These are phyloP conservation scores for Eristalinus aeneus DNA, from an alignment of 2,888 invertebrate species.

Conservation along the genomic window DNA sequence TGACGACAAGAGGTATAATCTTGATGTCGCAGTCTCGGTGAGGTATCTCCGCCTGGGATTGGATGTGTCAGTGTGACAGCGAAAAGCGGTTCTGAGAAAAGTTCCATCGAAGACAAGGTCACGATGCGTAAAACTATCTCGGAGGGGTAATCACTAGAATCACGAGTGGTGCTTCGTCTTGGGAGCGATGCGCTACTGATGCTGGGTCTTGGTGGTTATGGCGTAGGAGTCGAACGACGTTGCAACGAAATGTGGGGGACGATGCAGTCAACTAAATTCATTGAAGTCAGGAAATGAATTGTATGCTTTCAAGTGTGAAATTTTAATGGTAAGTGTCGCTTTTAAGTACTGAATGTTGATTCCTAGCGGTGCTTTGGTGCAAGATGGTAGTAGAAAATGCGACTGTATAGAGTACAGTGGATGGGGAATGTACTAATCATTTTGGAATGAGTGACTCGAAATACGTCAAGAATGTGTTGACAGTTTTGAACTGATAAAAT, in stretches of 20 bases:
- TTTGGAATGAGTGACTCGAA: neutral
- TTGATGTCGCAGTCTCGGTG: neutral
- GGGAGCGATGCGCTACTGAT: neutral
- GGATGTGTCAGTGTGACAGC: neutral
- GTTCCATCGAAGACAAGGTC: neutral
- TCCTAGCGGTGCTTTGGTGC: neutral
- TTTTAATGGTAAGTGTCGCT: neutral
- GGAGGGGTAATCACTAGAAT: neutral
- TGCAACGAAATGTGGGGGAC: neutral
- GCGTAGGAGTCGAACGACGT: neutral
- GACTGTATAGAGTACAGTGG: neutral
- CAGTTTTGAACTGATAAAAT: too few species aligned
- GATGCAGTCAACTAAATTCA: neutral
- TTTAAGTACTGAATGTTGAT: neutral
- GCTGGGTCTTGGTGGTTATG: too few species aligned
- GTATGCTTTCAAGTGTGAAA: neutral
- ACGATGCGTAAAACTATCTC: neutral
- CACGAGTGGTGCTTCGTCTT: neutral
- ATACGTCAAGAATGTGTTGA: too few species aligned
- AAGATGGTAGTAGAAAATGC: neutral
- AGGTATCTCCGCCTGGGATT: neutral
- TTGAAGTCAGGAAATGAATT: neutral
- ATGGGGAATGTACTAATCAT: neutral
- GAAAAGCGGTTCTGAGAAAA: neutral
- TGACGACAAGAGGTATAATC: neutral